Evolutionary conservation across 2,113 vertebrate species (phyloP).

Genomic region (Archocentrus centrarchus): DNA sequence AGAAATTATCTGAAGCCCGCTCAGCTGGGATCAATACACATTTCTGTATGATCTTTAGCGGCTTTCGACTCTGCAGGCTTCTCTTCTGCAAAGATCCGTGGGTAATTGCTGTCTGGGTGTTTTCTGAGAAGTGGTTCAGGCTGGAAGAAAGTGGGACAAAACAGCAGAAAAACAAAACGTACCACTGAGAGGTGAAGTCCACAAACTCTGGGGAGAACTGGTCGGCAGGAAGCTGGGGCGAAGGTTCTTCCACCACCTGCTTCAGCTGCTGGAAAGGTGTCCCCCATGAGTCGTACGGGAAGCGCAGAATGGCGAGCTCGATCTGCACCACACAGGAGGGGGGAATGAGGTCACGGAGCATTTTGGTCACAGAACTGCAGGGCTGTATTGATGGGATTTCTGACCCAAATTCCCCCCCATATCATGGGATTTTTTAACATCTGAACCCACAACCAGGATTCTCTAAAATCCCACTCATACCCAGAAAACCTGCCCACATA

Average conservation of each 20-base stretch:
- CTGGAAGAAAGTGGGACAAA: neutral
- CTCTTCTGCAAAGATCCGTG: neutral
- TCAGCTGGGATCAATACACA: neutral
- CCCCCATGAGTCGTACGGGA: slow-evolving; percentile 95
- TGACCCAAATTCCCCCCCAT: fast-evolving
- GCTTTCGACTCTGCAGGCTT: neutral
- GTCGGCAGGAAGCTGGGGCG: slow-evolving; percentile 89
- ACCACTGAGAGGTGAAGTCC: slow-evolving; percentile 96
- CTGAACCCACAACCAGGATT: fast-evolving
- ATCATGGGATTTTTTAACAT: fast-evolving
- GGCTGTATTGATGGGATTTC: neutral
- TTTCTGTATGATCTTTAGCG: neutral
- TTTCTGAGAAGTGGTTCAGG: neutral
- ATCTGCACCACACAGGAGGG: slow-evolving; percentile 78
- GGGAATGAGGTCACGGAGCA: fast-evolving
- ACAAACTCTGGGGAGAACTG: slow-evolving; percentile 92
- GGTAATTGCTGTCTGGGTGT: neutral
- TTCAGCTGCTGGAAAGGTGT: slow-evolving; percentile 98
- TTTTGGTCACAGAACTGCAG: neutral
- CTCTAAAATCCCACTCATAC: neutral
- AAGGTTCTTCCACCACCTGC: slow-evolving; percentile 96
- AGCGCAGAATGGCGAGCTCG: slow-evolving; percentile 93
- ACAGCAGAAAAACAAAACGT: neutral
- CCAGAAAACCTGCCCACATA: fast-evolving
- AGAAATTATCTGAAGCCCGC: neutral